These are phyloP conservation scores for Pionites leucogaster DNA, from an alignment of 2,113 vertebrate species.

Conservation along the genomic window DNA sequence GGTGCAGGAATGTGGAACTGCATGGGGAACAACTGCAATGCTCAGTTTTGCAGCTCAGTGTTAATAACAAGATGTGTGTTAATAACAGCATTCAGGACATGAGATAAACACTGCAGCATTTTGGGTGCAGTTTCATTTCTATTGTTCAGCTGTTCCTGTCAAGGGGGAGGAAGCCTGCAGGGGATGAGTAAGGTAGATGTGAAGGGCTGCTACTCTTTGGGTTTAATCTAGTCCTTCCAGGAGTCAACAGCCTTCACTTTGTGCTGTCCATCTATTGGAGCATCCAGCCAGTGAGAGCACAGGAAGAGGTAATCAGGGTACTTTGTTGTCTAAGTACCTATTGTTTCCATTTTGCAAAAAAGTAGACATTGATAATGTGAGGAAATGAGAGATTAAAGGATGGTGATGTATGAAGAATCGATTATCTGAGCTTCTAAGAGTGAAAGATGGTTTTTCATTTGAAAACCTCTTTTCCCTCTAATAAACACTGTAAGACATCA, in stretches of 20 bases:
- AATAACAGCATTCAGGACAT: background rate
- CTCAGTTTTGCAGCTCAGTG: background rate
- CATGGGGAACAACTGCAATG: background rate
- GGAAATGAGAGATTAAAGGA: constrained; percentile 10
- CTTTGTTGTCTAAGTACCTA: constrained; percentile 47
- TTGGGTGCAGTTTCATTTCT: background rate
- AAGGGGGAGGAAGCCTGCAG: background rate
- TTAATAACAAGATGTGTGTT: background rate
- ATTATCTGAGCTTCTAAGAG: background rate
- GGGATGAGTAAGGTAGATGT: background rate
- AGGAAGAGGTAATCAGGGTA: background rate
- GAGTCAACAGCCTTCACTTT: background rate
- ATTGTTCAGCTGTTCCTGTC: background rate
- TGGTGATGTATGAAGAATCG: background rate
- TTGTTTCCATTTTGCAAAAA: constrained; percentile 19
- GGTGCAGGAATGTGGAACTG: background rate
- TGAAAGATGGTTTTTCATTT: background rate
- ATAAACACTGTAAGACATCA: constrained; percentile 58
- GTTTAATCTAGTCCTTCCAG: background rate
- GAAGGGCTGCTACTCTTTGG: background rate
- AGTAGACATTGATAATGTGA: constrained; percentile 37
- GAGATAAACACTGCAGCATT: background rate
- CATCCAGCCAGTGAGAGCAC: background rate
- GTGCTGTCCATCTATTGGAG: background rate
- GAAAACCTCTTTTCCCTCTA: constrained; percentile 30